Conservation (phyloP, 2,888 invertebrate genomes). For the Callosobruchus maculatus region DNA sequence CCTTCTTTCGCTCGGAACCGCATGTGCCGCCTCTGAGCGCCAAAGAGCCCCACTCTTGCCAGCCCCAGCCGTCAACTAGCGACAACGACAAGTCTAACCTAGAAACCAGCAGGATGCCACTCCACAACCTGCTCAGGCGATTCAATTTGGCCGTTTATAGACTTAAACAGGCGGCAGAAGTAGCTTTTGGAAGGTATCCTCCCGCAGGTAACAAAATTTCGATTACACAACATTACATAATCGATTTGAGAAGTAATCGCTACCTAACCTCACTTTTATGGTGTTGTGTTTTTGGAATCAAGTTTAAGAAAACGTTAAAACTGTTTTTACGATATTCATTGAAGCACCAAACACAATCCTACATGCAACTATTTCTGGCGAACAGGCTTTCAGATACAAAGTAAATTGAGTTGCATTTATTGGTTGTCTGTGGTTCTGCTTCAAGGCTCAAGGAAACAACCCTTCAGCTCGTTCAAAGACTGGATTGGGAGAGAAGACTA, state of each 20-base stretch:
- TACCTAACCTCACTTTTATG: conserved; percentile 30
- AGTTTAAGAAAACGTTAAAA: not conserved
- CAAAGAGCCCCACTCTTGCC: not conserved
- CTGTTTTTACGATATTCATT: not conserved
- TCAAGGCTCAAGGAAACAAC: too few relatives aligned
- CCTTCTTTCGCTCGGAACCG: not conserved
- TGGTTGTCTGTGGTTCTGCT: too few relatives aligned
- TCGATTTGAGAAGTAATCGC: conserved; percentile 1
- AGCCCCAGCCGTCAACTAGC: not conserved
- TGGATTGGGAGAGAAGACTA: too few relatives aligned
- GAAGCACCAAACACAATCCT: not conserved
- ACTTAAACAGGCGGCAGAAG: conserved; percentile 10
- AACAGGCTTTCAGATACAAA: too few relatives aligned
- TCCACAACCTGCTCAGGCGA: conserved; percentile 32
- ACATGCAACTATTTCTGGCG: too few relatives aligned
- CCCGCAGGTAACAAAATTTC: conserved; percentile 25
- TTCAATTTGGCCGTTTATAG: conserved; percentile 38
- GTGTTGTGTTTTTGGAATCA: conserved; percentile 4
- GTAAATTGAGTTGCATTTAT: too few relatives aligned
- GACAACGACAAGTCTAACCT: not conserved
- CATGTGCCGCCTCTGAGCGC: not conserved
- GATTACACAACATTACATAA: conserved; percentile 26
- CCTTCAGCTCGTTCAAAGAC: too few relatives aligned
- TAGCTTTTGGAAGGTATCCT: conserved; percentile 23
- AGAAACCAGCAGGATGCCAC: not conserved